Percentiles rank a stretch among this genome's conserved stretches.
These are phyloP conservation scores for Cricetomys ansorgei DNA, from an alignment of 2,113 vertebrate species.

Conservation along the genomic window DNA sequence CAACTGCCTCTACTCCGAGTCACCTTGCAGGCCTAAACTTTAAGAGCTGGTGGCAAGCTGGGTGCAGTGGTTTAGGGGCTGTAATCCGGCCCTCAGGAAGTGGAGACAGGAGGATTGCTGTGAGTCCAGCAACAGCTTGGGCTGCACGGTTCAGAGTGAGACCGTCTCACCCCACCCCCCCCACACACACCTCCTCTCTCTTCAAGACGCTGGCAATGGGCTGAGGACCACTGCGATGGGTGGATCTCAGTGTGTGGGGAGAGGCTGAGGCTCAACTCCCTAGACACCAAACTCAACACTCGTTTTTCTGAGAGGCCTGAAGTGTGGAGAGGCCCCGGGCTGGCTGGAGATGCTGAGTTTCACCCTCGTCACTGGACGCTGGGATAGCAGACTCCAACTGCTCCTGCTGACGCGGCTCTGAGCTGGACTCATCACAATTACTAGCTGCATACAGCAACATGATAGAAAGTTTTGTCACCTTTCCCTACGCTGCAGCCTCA, in stretches of 20 bases:
- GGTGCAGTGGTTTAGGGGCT: neutral
- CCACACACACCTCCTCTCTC: neutral
- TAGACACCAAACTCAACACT: neutral
- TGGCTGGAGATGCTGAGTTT: neutral
- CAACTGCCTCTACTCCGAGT: neutral
- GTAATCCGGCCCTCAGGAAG: neutral
- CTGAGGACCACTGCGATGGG: neutral
- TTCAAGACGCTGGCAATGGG: neutral
- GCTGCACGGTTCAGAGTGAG: neutral
- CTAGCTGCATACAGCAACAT: slow-evolving; percentile 30
- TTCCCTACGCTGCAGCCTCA: slow-evolving; percentile 50
- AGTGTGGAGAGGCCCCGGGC: neutral
- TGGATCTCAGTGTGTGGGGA: neutral
- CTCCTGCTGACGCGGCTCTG: slow-evolving; percentile 50
- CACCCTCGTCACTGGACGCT: neutral
- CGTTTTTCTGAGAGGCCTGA: neutral
- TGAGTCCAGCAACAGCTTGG: neutral
- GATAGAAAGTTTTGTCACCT: neutral
- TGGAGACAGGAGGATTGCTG: neutral
- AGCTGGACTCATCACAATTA: slow-evolving; percentile 52
- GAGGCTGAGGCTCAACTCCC: neutral
- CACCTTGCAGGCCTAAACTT: too few relatives aligned
- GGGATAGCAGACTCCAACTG: neutral
- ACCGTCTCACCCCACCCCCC: too few relatives aligned
- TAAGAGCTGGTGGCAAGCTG: neutral